Evolutionary conservation across 2,888 invertebrate species (phyloP).

Genomic region (Xestia ashworthii): DNA sequence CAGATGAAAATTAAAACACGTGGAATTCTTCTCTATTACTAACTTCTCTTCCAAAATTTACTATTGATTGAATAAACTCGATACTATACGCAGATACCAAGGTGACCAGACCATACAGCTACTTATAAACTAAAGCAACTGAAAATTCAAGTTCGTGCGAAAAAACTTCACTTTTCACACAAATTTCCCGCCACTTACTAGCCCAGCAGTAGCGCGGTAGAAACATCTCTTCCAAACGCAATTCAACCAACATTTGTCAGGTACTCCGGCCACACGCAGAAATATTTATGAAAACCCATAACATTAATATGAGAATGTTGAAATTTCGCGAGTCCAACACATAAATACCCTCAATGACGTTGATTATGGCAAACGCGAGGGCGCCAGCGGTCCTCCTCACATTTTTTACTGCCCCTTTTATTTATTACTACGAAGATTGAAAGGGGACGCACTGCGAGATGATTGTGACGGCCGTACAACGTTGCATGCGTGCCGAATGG

Average conservation of each 20-base stretch:
- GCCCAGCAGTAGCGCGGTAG: neutral
- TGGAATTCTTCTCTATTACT: neutral
- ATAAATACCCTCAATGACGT: slow-evolving; percentile 79
- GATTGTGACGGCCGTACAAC: slow-evolving; percentile 81
- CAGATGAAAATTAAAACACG: neutral
- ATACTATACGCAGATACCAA: neutral
- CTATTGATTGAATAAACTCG: neutral
- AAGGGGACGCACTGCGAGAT: slow-evolving; percentile 84
- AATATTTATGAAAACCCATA: slow-evolving; percentile 49
- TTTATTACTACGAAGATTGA: slow-evolving; percentile 89
- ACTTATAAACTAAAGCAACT: neutral
- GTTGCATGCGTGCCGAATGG: slow-evolving; percentile 71
- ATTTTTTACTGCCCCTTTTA: slow-evolving; percentile 89
- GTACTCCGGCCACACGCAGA: slow-evolving; percentile 20
- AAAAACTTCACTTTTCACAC: neutral
- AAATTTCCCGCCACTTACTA: neutral
- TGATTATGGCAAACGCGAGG: slow-evolving; percentile 78
- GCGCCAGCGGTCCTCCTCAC: slow-evolving; percentile 78
- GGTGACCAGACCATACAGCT: too few relatives aligned
- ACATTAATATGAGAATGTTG: slow-evolving; percentile 55
- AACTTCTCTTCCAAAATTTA: too few relatives aligned
- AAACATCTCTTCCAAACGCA: neutral
- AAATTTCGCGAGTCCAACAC: slow-evolving; percentile 68
- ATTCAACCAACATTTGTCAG: neutral
- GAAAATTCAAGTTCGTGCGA: neutral